A percentile compares a stretch with the other conserved stretches of the same genome.
Evolutionary conservation across 1,140 invertebrate species (phyloP).

Genomic region (Drosophila arizonae): DNA sequence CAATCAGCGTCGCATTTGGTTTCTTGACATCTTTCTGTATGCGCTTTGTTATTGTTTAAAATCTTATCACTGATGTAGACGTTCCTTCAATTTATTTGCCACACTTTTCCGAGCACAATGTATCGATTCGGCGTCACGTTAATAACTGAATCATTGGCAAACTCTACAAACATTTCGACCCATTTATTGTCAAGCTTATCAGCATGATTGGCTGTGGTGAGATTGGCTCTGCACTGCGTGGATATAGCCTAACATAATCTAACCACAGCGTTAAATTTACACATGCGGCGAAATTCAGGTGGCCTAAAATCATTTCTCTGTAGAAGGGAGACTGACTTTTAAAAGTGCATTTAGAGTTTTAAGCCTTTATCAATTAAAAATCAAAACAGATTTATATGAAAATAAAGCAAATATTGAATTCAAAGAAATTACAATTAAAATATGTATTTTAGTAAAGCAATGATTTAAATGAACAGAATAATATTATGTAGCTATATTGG

Average conservation of each 20-base stretch:
- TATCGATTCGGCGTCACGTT: conserved; percentile 28
- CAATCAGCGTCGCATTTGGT: conserved; percentile 4
- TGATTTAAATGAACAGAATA: too few relatives aligned
- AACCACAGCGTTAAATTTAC: neutral
- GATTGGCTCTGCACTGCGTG: neutral
- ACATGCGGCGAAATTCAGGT: neutral
- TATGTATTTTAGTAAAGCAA: too few relatives aligned
- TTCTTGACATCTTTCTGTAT: conserved; percentile 30
- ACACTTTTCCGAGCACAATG: conserved; percentile 13
- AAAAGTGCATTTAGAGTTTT: too few relatives aligned
- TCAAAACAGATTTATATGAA: too few relatives aligned
- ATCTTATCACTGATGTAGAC: conserved; percentile 47
- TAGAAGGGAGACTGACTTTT: too few relatives aligned
- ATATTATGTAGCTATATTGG: too few relatives aligned
- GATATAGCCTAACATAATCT: neutral
- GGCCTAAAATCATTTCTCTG: too few relatives aligned
- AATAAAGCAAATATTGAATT: too few relatives aligned
- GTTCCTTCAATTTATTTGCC: conserved; percentile 2
- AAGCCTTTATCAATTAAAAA: too few relatives aligned
- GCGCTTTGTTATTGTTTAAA: conserved; percentile 37
- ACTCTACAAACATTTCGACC: conserved; percentile 21
- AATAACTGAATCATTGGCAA: conserved; percentile 42
- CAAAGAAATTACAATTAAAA: too few relatives aligned
- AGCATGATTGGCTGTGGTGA: conserved; percentile 36
- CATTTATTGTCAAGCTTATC: conserved; percentile 39